Evolutionary conservation across 2,797 vertebrate species (phyloP), one percentile per base, ranked within the genome.

Genomic region (Danionella dracula): DNA sequence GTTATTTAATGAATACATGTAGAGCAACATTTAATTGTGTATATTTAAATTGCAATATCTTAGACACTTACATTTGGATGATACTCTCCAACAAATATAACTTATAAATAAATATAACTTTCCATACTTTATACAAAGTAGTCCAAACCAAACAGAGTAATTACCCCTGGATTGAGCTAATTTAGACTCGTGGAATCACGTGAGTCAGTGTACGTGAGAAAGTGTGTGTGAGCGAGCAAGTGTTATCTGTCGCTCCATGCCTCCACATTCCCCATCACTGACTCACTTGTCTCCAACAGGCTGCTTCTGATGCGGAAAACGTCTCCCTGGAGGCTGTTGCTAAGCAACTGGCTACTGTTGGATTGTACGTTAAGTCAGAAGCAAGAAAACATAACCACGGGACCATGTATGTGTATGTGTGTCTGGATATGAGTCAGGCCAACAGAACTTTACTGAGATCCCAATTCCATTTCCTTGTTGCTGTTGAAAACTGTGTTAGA

Each of bases 281-380:
- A 68, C 62, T 74, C 72, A 66, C 75, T 74, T 77, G 72, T 74
- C 75, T 77, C 58, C 64, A 54, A 21, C 62, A 42, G 66, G 59
- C 67, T 75, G 79, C 73, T 78, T 79, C 77, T 79, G 76, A 83
- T 81, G 78, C 76, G 67, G 80, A 75, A 77, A 73, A 81, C 66
- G 76, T 80, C 77, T 82, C 80, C 83, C 81, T 76, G 72, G 79
- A 85, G 81, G 78, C 70, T 66, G 82, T 84, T 82, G 84, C 83
- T 76, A 77, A 82, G 83, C 80, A 84, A 83, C 83, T 64, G 66
- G 76, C 76, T 80, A 73, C 80, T 76, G 69, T 76, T 80, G 76
- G 75, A 80, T 82, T 77, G 77, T 68, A 76, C 70, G 65, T 71
- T 75, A 76, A 76, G 68, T 79, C 78, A 49, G 71, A 77, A 70